A percentile compares a stretch with the other conserved stretches of the same genome.
phyloP scores from a whole-genome alignment of 2,113 vertebrate species.

The Cichladusa arquata region DNA sequence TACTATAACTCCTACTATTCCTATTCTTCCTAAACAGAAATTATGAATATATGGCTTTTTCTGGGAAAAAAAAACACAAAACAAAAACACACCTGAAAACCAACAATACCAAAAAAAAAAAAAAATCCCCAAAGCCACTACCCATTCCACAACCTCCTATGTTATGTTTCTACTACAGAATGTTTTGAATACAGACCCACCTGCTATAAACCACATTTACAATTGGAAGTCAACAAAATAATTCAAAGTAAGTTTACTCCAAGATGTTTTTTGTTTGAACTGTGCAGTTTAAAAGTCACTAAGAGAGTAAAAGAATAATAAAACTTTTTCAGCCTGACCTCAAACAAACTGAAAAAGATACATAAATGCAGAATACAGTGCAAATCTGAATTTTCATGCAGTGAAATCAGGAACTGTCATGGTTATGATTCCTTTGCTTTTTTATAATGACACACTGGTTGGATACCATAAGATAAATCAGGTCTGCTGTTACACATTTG shows the following conservation, averaged over 20 bases:
- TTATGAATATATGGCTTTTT: not conserved
- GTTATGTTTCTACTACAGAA: not conserved
- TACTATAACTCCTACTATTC: not conserved
- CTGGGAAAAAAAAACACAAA: not conserved
- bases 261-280: not conserved
- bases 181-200: not conserved
- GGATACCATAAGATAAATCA: not conserved
- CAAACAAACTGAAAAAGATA: not conserved
- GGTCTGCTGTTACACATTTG: not conserved
- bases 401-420: not conserved
- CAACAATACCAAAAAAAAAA: not conserved
- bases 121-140: not conserved
- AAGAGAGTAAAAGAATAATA: not conserved
- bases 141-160: rapidly evolving
- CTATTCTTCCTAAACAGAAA: not conserved
- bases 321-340: not conserved
- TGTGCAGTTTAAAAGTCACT: not conserved
- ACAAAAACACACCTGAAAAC: not conserved
- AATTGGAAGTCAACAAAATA: not conserved
- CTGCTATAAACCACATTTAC: not conserved
- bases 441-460: not conserved
- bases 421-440: not conserved
- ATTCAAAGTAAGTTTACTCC: not conserved
- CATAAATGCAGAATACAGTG: not conserved
- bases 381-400: not conserved